phyloP scores from a whole-genome alignment of 2,888 invertebrate species.

The Mactromeris polynyma region DNA sequence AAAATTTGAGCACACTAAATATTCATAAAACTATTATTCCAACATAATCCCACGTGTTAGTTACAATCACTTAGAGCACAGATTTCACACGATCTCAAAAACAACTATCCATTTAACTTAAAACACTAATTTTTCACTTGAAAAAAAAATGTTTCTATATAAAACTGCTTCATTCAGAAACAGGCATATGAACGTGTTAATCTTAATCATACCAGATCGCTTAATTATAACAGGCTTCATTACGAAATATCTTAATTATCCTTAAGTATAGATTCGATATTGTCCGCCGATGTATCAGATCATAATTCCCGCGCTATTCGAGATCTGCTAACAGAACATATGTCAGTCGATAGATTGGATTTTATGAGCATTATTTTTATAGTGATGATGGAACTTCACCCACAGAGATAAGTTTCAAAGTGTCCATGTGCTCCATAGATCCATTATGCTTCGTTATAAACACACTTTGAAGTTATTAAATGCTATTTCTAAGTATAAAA shows the following conservation, averaged over 20 bases:
- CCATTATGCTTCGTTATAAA: not conserved
- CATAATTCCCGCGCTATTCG: not conserved
- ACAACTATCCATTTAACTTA: not conserved
- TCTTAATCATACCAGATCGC: not conserved
- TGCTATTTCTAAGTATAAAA: slow-evolving; percentile 8
- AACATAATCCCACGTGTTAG: not conserved
- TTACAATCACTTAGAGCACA: not conserved
- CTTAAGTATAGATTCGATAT: not conserved
- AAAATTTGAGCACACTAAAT: not conserved
- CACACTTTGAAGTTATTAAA: slow-evolving; percentile 14
- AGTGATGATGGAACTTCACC: not conserved
- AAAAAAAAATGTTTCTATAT: not conserved
- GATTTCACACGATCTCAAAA: not conserved
- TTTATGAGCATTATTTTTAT: slow-evolving; percentile 5
- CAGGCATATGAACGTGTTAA: not conserved
- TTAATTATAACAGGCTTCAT: not conserved
- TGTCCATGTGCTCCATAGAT: slow-evolving; percentile 1
- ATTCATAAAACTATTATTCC: not conserved
- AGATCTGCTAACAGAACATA: slow-evolving; percentile 5
- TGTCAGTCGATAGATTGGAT: not conserved
- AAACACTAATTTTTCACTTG: not conserved
- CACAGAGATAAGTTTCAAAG: not conserved
- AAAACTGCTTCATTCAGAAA: not conserved
- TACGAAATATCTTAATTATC: slow-evolving; percentile 4
- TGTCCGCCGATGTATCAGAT: not conserved